phyloP scores from a whole-genome alignment of 2,888 invertebrate species.

The Yponomeuta sedellus region DNA sequence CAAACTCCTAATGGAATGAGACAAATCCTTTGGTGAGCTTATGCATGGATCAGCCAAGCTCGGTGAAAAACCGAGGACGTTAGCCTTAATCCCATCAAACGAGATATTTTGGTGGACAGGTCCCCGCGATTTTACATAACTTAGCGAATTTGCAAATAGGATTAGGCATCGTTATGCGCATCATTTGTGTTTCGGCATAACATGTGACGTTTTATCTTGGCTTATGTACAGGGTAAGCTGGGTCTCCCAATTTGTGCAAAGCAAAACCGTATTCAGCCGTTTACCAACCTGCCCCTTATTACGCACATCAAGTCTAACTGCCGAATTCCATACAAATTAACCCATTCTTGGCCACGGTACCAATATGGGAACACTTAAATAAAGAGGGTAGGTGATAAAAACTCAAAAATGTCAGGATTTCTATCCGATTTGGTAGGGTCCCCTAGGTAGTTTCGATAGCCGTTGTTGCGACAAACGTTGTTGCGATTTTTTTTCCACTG shows the following conservation, averaged over 20 bases:
- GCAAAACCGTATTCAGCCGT: not conserved
- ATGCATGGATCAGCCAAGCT: slow-evolving; percentile 49
- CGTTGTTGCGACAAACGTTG: too few species aligned
- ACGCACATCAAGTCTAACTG: too few species aligned
- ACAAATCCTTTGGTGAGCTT: slow-evolving; percentile 35
- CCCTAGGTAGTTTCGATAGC: too few species aligned
- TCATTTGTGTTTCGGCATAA: slow-evolving; percentile 27
- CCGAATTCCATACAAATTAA: too few species aligned
- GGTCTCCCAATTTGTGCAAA: not conserved
- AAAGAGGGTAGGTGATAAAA: too few species aligned
- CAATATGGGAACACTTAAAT: too few species aligned
- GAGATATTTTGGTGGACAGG: slow-evolving; percentile 64
- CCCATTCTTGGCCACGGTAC: too few species aligned
- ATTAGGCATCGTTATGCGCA: slow-evolving; percentile 64
- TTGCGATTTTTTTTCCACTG: too few species aligned
- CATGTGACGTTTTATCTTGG: not conserved
- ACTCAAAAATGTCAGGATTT: too few species aligned
- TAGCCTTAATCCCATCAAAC: slow-evolving; percentile 72
- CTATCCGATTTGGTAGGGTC: too few species aligned
- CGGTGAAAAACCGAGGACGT: slow-evolving; percentile 31
- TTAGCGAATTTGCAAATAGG: slow-evolving; percentile 69
- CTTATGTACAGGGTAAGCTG: not conserved
- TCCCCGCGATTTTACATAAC: slow-evolving; percentile 72
- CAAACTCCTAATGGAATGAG: slow-evolving; percentile 23
- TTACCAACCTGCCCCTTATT: too few species aligned